Conservation (phyloP, 2,888 invertebrate species). For the Bunonema sp. region DNA sequence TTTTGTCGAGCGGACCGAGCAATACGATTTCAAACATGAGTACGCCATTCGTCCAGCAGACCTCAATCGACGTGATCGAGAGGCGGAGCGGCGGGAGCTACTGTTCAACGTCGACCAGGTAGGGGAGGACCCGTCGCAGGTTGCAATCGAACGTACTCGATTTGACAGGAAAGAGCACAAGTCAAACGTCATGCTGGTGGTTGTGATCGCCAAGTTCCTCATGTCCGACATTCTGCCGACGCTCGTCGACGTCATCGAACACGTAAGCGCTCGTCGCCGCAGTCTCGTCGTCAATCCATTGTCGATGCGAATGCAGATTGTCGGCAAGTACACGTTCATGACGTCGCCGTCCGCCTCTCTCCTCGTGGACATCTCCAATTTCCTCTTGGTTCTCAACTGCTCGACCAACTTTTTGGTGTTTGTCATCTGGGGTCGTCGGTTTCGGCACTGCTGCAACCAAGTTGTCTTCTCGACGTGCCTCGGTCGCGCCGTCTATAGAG, state of each 20-base stretch:
- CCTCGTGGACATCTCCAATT: conserved; percentile 37
- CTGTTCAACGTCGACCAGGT: no score
- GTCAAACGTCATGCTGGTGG: conserved; percentile 37
- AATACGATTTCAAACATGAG: not conserved
- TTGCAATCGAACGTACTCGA: not conserved
- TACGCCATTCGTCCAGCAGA: not conserved
- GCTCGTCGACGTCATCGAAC: conserved; percentile 39
- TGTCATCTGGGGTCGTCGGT: no score
- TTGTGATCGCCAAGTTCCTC: conserved; percentile 38
- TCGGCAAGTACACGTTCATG: conserved; percentile 33
- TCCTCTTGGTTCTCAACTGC: conserved; percentile 38
- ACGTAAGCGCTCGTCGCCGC: conserved; percentile 11
- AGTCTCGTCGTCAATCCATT: not conserved
- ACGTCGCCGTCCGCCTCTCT: conserved; percentile 31
- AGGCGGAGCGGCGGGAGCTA: not conserved
- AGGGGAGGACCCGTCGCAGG: not conserved
- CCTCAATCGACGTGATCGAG: not conserved
- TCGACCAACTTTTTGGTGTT: conserved; percentile 38
- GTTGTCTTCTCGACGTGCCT: no score
- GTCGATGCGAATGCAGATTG: conserved; percentile 16
- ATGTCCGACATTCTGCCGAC: conserved; percentile 40
- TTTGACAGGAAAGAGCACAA: conserved; percentile 34
- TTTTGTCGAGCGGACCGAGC: not conserved
- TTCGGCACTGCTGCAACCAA: no score
- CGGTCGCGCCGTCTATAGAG: no score